phyloP scores from a whole-genome alignment of 2,113 vertebrate genomes.

The Dinomys branickii region DNA sequence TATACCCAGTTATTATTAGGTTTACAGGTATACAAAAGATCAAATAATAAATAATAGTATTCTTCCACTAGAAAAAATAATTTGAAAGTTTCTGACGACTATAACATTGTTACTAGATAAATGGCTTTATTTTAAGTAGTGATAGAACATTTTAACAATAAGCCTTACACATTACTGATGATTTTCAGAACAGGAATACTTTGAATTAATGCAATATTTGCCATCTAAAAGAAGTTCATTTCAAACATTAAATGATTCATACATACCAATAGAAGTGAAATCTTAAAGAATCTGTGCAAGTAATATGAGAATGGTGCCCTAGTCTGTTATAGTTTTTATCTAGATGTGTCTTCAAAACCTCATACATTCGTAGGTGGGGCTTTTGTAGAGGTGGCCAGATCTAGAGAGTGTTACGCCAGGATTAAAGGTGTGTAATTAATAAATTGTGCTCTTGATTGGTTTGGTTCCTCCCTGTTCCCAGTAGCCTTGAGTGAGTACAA shows the following conservation, averaged over 20 bases:
- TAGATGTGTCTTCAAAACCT: neutral
- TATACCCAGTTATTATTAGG: neutral
- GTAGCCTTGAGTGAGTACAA: neutral
- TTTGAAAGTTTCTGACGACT: neutral
- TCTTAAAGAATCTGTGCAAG: neutral
- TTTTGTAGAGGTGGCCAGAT: neutral
- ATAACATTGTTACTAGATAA: neutral
- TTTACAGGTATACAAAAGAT: neutral
- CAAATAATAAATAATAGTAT: neutral
- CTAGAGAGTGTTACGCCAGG: neutral
- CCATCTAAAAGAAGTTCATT: neutral
- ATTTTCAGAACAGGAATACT: neutral
- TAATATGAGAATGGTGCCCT: neutral
- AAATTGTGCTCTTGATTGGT: neutral
- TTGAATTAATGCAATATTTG: neutral
- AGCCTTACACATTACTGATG: neutral
- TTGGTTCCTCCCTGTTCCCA: neutral
- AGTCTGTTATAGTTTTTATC: neutral
- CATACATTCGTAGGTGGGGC: neutral
- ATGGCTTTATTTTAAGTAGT: neutral
- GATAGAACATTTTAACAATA: neutral
- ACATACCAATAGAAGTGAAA: neutral
- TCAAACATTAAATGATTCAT: neutral
- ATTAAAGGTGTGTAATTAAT: neutral
- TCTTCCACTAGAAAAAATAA: neutral